phyloP scores from a whole-genome alignment of 2,113 vertebrate genomes.

The Phyllopteryx taeniolatus region DNA sequence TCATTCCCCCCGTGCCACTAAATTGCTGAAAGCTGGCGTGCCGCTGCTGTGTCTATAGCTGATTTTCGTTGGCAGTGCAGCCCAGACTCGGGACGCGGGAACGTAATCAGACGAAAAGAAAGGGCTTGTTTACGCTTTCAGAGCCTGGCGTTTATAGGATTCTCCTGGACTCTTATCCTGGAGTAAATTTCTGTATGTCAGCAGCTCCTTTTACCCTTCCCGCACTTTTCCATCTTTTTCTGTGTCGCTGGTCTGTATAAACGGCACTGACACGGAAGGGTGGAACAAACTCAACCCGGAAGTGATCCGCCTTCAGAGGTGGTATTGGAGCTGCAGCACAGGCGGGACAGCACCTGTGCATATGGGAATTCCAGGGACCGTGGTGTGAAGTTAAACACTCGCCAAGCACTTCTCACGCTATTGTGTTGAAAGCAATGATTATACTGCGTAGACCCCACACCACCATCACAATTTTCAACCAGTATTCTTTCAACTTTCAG shows the following conservation, averaged over 20 bases:
- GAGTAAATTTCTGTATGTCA: background rate
- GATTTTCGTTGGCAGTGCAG: slow-evolving; percentile 36
- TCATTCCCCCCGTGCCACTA: slow-evolving; percentile 50
- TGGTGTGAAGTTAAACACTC: too few species aligned
- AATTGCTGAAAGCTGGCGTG: slow-evolving; percentile 51
- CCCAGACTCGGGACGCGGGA: slow-evolving; percentile 43
- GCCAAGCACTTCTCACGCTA: too few species aligned
- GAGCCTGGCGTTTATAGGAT: slow-evolving; percentile 24
- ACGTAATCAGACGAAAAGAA: slow-evolving; percentile 37
- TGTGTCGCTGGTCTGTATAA: background rate
- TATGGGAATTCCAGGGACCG: background rate
- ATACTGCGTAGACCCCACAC: too few species aligned
- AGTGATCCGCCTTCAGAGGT: background rate
- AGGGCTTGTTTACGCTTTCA: slow-evolving; percentile 28
- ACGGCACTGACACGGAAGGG: background rate
- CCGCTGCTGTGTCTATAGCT: slow-evolving; percentile 3
- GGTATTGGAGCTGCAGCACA: background rate
- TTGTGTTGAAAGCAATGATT: background rate
- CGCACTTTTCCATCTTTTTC: slow-evolving; percentile 1
- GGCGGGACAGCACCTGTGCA: background rate
- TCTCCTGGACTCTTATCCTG: background rate
- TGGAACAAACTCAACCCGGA: background rate
- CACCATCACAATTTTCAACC: background rate
- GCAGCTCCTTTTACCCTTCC: background rate
- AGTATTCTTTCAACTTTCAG: background rate